Evolutionary conservation across 2,797 vertebrate genomes (phyloP), one percentile per base, ranked within the genome.

Genomic region (Molossus molossus): DNA sequence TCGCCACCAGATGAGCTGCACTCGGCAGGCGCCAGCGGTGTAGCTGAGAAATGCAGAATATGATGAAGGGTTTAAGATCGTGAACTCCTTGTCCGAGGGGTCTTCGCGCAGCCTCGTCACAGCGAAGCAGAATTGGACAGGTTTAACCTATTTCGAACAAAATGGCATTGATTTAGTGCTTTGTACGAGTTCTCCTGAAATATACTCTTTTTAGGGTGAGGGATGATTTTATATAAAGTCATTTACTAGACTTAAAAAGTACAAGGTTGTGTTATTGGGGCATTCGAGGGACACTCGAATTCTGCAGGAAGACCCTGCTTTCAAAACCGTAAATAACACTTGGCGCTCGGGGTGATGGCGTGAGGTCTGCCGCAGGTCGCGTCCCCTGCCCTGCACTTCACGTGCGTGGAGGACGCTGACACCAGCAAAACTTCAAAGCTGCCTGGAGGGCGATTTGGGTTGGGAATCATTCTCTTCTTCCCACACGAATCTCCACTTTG

Each of bases 401-500:
- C n/a, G 11, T 75, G 11, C 64, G 4, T 10, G 0, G 17, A 87
- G 2, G 45, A 69, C 45, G 76, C 91, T 58, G 88, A 97, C 57
- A 91, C 20, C 83, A 69, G 88, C 76, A 25, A 0, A 80, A 15
- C 14, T 94, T 79, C 70, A 60, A 94, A 94, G 93, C 55, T 4
- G 4, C 58, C 73, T n/a, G 60, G 87, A 95, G 33, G 95, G 50
- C 20, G 67, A 15, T 96, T 96, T 92, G 90, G 82, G 90, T 95
- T 92, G 96, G 77, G 80, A 87, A 48, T 37, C 79, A 58, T 72
- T 93, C 92, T 96, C 33, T 65, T 79, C 95, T 97, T 97, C 95
- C 94, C 93, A 83, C 75, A 94, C 29, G 60, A 97, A 96, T 93
- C 62, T 93, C 84, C 69, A 80, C 65, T 90, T 80, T 69, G 94